These are phyloP conservation scores for Cephus pulcher DNA, from an alignment of 2,888 invertebrate genomes.

Conservation along the genomic window DNA sequence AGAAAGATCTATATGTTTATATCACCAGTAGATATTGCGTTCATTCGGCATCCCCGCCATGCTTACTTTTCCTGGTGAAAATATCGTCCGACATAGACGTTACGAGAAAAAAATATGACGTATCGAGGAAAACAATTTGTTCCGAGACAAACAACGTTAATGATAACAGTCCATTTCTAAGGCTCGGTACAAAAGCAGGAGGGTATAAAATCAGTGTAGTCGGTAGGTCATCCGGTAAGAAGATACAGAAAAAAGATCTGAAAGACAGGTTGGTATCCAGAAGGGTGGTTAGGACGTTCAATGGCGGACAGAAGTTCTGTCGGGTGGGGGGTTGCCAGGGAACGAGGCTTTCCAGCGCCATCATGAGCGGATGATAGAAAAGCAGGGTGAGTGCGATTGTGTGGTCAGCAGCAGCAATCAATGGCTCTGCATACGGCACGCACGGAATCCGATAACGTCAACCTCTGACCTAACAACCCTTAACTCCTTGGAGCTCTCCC, in stretches of 20 bases:
- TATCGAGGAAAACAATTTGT: neutral
- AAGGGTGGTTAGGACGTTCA: neutral
- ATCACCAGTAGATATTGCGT: neutral
- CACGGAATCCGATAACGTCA: conserved; percentile 50
- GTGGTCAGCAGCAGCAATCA: conserved; percentile 56
- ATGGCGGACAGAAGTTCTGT: neutral
- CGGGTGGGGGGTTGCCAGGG: conserved; percentile 35
- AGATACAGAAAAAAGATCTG: neutral
- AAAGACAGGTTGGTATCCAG: neutral
- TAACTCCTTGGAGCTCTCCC: neutral
- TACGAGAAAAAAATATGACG: neutral
- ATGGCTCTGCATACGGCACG: conserved; percentile 48
- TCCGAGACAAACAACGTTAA: neutral
- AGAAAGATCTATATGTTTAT: neutral
- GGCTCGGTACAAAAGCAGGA: neutral
- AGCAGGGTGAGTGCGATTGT: conserved; percentile 48
- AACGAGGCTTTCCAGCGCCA: conserved; percentile 23
- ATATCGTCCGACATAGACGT: neutral
- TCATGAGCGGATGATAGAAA: conserved; percentile 5
- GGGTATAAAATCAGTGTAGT: neutral
- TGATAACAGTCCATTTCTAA: neutral
- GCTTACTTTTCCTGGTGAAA: neutral
- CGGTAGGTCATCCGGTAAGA: neutral
- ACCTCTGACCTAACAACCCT: conserved; percentile 14
- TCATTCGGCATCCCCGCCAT: neutral